Evolutionary conservation across 2,888 invertebrate genomes (phyloP), one percentile per base, ranked within the genome.

Genomic region (Copidosoma aretas): DNA sequence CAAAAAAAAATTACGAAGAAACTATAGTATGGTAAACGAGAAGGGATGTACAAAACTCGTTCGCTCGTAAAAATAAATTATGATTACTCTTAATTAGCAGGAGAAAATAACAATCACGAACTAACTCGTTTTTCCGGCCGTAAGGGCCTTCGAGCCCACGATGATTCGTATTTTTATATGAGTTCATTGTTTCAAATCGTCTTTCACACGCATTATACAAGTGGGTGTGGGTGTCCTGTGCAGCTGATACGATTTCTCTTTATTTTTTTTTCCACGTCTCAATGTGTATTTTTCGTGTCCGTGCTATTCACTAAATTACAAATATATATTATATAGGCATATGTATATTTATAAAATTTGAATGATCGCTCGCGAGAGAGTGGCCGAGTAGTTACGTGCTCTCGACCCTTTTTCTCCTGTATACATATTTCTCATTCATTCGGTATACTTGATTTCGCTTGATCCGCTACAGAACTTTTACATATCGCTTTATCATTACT

Each of bases 321-420:
- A 75, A 76, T 75, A 77, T 73, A 66, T 58, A 58, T 72, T 76
- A 75, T 76, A 72, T 76, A 73, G 39, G 41, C 70, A 71, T 75
- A 74, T 77, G 66, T 73, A 72, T 75, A 77, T 77, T 73, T 76
- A 77, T 77, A 78, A 77, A 78, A 77, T 75, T 77, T 73, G 70
- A 77, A 75, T 73, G 72, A 77, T 77, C 75, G 72, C 75, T 72
- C 71, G 64, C 73, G 73, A 39, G 61, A 22, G 54, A 41, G 60
- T 32, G 39, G 19, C 12, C 39, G 19, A 32, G 32, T 8, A 32
- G 32, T 32, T 32, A 32, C 32, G 32, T 5, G 39, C 52, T 58
- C 68, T 63, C 49, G 60, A 19, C 57, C 46, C 21, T 17, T 57
- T 32, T 43, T 25, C 17, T 56, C 43, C 32, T 51, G 14, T 46